Conservation (phyloP, 2,888 invertebrate genomes). For the Eupsilia transversa region DNA sequence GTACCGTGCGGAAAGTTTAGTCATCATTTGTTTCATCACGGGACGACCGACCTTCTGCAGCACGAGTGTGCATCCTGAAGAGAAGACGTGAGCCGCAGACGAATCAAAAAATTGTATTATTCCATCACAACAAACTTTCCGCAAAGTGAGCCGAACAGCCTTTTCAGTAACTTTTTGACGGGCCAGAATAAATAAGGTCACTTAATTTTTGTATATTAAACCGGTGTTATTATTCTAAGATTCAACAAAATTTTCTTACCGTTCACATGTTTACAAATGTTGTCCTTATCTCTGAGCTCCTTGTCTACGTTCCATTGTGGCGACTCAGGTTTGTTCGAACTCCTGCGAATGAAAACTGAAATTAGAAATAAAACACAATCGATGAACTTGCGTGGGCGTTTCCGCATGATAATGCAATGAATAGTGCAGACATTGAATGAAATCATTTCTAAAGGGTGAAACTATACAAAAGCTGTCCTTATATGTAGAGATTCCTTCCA, state of each 20-base stretch:
- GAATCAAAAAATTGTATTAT: slow-evolving; percentile 56
- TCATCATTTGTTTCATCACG: slow-evolving; percentile 82
- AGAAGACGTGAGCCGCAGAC: slow-evolving; percentile 61
- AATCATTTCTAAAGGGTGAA: slow-evolving; percentile 56
- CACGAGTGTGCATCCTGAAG: slow-evolving; percentile 71
- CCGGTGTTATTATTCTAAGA: slow-evolving; percentile 17
- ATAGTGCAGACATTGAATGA: slow-evolving; percentile 22
- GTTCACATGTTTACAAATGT: slow-evolving; percentile 84
- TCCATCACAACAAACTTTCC: slow-evolving; percentile 54
- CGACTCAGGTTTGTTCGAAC: slow-evolving; percentile 85
- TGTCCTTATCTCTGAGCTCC: slow-evolving; percentile 84
- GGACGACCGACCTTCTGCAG: slow-evolving; percentile 82
- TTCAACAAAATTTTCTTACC: slow-evolving; percentile 79
- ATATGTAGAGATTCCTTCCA: slow-evolving; percentile 76
- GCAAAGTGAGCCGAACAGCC: slow-evolving; percentile 8
- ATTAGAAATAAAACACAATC: slow-evolving; percentile 71
- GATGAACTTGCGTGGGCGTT: slow-evolving; percentile 50
- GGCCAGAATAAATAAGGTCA: slow-evolving; percentile 29
- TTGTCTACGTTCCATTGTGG: slow-evolving; percentile 86
- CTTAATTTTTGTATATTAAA: slow-evolving; percentile 26
- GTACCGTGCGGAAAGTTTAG: slow-evolving; percentile 90
- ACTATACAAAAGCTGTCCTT: slow-evolving; percentile 67
- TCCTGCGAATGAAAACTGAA: slow-evolving; percentile 80
- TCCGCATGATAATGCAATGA: slow-evolving; percentile 31
- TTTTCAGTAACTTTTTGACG: slow-evolving; percentile 6